phyloP scores from a whole-genome alignment of 2,113 vertebrate species.

The Edolisoma coerulescens region DNA sequence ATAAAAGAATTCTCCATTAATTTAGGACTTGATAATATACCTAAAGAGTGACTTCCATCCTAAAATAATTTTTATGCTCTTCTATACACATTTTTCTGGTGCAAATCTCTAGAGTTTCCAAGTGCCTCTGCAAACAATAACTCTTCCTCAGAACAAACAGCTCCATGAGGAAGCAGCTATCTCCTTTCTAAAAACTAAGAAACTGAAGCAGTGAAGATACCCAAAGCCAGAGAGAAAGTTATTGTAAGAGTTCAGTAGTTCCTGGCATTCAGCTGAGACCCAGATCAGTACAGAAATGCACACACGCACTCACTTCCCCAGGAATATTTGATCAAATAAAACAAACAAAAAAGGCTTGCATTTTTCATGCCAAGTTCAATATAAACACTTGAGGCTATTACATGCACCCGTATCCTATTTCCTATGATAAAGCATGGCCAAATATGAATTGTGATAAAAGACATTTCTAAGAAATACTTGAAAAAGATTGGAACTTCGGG shows the following conservation, averaged over 20 bases:
- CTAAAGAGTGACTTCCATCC: background rate
- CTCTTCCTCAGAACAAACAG: background rate
- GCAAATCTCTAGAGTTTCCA: background rate
- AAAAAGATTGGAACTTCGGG: background rate
- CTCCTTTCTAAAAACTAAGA: background rate
- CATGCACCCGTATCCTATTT: conserved; percentile 46
- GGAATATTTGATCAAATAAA: conserved; percentile 61
- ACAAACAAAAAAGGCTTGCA: conserved; percentile 39
- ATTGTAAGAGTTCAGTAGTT: conserved; percentile 26
- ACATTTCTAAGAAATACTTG: background rate
- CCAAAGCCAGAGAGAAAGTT: background rate
- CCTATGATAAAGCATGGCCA: conserved; percentile 49
- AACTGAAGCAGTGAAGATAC: background rate
- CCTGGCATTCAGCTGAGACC: conserved; percentile 21
- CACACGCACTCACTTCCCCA: conserved; percentile 49
- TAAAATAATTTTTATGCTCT: background rate
- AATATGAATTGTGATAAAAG: conserved; percentile 16
- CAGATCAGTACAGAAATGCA: conserved; percentile 30
- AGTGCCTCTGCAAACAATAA: background rate
- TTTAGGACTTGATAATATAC: background rate
- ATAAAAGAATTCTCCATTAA: background rate
- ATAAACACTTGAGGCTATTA: conserved; percentile 56
- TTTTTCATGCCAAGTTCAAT: conserved; percentile 55
- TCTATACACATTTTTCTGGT: background rate
- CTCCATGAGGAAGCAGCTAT: background rate